phyloP scores from a whole-genome alignment of 2,888 invertebrate species.

The Parnassius apollo region DNA sequence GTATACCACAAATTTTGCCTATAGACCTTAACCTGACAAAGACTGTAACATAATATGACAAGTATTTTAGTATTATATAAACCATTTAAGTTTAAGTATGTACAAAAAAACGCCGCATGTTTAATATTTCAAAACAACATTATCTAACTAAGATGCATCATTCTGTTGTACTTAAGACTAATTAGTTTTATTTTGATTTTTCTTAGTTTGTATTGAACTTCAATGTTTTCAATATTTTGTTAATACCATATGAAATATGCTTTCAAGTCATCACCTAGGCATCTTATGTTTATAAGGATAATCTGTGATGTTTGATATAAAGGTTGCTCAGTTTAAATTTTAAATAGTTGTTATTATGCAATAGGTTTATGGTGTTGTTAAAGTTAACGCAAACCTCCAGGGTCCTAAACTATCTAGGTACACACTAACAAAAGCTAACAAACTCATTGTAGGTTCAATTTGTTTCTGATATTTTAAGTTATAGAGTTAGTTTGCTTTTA shows the following conservation, averaged over 20 bases:
- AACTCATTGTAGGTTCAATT: constrained; percentile 16
- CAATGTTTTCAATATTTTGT: constrained; percentile 37
- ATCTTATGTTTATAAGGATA: constrained; percentile 29
- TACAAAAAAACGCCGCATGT: constrained; percentile 49
- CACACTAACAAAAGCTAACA: background rate
- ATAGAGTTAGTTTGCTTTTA: constrained; percentile 2
- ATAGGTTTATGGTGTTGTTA: constrained; percentile 38
- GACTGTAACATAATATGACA: constrained; percentile 48
- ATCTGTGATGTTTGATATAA: constrained; percentile 60
- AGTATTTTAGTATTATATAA: constrained; percentile 43
- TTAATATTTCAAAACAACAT: background rate
- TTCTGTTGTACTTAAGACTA: constrained; percentile 57
- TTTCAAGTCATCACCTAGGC: constrained; percentile 6
- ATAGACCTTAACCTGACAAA: constrained; percentile 29
- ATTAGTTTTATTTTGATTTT: constrained; percentile 38
- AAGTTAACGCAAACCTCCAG: background rate
- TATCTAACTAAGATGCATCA: constrained; percentile 39
- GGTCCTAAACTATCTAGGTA: background rate
- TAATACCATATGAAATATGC: constrained; percentile 23
- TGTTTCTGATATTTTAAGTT: constrained; percentile 13
- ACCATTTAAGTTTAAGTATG: constrained; percentile 22
- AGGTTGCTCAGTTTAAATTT: constrained; percentile 72
- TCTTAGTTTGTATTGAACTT: constrained; percentile 34
- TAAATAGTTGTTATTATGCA: constrained; percentile 46
- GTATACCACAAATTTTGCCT: background rate